These are phyloP conservation scores for Platorchestia sp. DNA, from an alignment of 1,140 invertebrate species.

Conservation along the genomic window DNA sequence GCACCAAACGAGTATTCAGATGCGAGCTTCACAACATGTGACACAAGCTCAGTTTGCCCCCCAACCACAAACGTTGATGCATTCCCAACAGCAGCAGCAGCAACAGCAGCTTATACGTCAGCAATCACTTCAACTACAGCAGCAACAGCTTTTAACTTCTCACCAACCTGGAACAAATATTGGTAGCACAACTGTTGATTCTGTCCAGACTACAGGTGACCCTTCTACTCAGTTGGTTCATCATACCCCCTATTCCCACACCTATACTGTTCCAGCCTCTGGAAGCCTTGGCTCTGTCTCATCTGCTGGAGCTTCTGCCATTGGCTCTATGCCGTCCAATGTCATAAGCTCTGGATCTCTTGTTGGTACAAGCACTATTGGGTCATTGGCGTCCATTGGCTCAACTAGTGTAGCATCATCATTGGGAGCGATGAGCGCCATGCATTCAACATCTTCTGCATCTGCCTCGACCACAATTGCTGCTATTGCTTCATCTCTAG, in stretches of 20 bases:
- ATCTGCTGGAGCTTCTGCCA: neutral
- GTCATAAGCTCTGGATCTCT: neutral
- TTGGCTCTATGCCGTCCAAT: neutral
- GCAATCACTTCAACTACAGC: neutral
- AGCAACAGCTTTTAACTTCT: neutral
- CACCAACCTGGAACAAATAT: neutral
- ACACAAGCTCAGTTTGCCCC: neutral
- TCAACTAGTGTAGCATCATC: neutral
- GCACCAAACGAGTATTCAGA: neutral
- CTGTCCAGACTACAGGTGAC: neutral
- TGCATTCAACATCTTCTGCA: conserved; percentile 61
- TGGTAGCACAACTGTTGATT: neutral
- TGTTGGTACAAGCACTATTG: neutral
- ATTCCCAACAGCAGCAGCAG: neutral
- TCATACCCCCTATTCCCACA: neutral
- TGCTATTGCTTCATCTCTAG: conserved; percentile 37
- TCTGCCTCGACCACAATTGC: conserved; percentile 38
- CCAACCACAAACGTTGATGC: neutral
- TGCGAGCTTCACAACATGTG: neutral
- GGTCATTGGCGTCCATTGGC: neutral
- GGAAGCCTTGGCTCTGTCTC: neutral
- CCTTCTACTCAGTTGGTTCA: neutral
- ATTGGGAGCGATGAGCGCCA: neutral
- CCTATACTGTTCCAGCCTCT: neutral
- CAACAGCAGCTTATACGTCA: conserved; percentile 8